These are phyloP conservation scores for Archocentrus centrarchus DNA, from an alignment of 2,113 vertebrate species.

Conservation along the genomic window DNA sequence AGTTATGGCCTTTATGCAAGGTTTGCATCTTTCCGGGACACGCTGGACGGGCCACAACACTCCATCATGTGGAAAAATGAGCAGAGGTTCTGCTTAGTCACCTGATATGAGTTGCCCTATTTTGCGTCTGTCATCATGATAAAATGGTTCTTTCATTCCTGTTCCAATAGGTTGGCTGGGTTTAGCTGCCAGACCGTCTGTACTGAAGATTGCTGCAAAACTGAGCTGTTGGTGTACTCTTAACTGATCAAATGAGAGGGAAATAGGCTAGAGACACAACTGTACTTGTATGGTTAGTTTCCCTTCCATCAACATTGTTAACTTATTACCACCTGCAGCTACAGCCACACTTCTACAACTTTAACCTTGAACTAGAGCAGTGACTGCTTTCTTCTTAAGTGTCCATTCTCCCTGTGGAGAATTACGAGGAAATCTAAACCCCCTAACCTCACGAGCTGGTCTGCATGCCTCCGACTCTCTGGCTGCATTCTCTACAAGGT, in stretches of 20 bases:
- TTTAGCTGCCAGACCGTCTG: not conserved
- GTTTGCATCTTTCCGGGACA: slow-evolving; percentile 40
- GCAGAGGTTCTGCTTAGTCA: slow-evolving; percentile 44
- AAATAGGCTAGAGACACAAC: not conserved
- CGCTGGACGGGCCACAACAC: not conserved
- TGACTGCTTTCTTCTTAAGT: slow-evolving; percentile 43
- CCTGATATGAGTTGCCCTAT: slow-evolving; percentile 48
- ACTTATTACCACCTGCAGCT: slow-evolving; percentile 1
- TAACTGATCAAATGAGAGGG: not conserved
- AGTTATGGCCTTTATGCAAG: slow-evolving; percentile 25
- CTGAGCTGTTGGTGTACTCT: slow-evolving; percentile 19
- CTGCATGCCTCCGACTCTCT: slow-evolving; percentile 59
- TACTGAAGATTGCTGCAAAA: slow-evolving; percentile 5
- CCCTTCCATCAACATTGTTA: not conserved
- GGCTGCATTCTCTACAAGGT: slow-evolving; percentile 66
- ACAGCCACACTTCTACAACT: not conserved
- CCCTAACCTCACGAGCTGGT: slow-evolving; percentile 58
- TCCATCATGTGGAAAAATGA: slow-evolving; percentile 23
- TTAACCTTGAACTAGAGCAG: slow-evolving; percentile 54
- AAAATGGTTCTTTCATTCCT: slow-evolving; percentile 24
- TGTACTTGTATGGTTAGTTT: not conserved
- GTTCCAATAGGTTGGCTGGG: not conserved
- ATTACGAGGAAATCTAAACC: slow-evolving; percentile 67
- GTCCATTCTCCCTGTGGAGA: slow-evolving; percentile 52
- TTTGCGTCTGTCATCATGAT: slow-evolving; percentile 39